Conservation (phyloP, 2,888 invertebrate genomes). For the Drosophila mulleri region DNA sequence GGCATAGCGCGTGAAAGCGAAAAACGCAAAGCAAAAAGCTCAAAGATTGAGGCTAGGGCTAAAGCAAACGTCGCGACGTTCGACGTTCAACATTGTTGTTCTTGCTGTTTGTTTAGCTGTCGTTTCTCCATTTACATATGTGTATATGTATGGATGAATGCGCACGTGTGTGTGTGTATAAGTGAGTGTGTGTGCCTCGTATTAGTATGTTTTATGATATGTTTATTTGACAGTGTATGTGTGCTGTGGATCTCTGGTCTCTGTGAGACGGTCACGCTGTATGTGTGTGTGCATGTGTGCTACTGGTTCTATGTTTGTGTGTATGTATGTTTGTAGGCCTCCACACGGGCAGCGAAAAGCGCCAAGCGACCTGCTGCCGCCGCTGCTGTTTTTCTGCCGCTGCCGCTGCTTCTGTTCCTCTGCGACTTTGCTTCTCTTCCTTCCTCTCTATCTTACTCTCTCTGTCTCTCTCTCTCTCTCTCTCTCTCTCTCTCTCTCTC, state of each 20-base stretch:
- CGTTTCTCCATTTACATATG: slow-evolving; percentile 67
- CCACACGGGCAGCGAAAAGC: slow-evolving; percentile 51
- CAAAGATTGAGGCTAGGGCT: slow-evolving; percentile 64
- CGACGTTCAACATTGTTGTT: slow-evolving; percentile 43
- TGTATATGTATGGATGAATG: background rate
- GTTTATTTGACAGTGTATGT: slow-evolving; percentile 35
- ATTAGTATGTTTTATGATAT: slow-evolving; percentile 20
- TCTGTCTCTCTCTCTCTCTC: background rate
- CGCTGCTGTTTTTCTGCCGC: slow-evolving; percentile 14
- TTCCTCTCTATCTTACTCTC: background rate
- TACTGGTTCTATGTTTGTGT: slow-evolving; percentile 14
- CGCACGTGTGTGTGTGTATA: slow-evolving; percentile 11
- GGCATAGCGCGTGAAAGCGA: slow-evolving; percentile 21
- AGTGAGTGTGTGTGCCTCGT: background rate
- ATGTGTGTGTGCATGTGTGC: background rate
- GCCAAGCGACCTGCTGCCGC: slow-evolving; percentile 47
- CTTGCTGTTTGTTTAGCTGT: slow-evolving; percentile 71
- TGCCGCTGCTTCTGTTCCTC: slow-evolving; percentile 6
- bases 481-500: background rate
- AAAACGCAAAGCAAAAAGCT: slow-evolving; percentile 55
- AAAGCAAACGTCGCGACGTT: slow-evolving; percentile 59
- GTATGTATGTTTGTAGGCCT: slow-evolving; percentile 70
- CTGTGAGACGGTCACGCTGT: slow-evolving; percentile 39
- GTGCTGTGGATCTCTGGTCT: slow-evolving; percentile 44
- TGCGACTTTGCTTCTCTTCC: background rate